phyloP scores from a whole-genome alignment of 2,888 invertebrate genomes.

The Itoplectis maculator region DNA sequence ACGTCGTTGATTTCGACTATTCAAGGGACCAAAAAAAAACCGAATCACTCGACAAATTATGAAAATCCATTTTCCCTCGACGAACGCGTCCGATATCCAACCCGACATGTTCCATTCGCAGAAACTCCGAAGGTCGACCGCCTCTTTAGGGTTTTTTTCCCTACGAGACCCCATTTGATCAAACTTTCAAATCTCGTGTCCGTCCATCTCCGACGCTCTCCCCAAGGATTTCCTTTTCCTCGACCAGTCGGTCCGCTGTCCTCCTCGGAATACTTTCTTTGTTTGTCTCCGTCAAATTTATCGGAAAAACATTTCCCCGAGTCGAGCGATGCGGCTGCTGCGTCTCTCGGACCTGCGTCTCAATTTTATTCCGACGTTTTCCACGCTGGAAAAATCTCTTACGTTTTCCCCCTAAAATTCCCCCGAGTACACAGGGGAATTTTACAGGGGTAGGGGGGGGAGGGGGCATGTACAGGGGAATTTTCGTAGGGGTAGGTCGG shows the following conservation, averaged over 20 bases:
- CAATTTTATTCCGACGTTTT: slow-evolving; percentile 50
- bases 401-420: no score
- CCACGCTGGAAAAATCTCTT: neutral
- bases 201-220: slow-evolving; percentile 37
- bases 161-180: slow-evolving; percentile 43
- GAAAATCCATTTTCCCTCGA: slow-evolving; percentile 4
- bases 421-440: slow-evolving; percentile 3
- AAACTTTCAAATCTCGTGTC: slow-evolving; percentile 56
- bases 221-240: slow-evolving; percentile 47
- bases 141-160: slow-evolving; percentile 8
- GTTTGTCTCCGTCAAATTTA: slow-evolving; percentile 61
- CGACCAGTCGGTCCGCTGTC: slow-evolving; percentile 39
- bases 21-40: no score
- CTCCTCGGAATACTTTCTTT: slow-evolving; percentile 55
- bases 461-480: no score
- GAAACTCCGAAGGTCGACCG: slow-evolving; percentile 1
- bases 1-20: no score
- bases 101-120: slow-evolving; percentile 2
- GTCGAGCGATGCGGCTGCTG: slow-evolving; percentile 2
- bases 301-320: slow-evolving; percentile 56
- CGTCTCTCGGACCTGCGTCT: neutral
- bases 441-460: no score
- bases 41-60: neutral
- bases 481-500: slow-evolving; percentile 14
- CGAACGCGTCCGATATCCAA: neutral